phyloP scores from a whole-genome alignment of 2,797 vertebrate species.

The Kryptolebias ocellatus region DNA sequence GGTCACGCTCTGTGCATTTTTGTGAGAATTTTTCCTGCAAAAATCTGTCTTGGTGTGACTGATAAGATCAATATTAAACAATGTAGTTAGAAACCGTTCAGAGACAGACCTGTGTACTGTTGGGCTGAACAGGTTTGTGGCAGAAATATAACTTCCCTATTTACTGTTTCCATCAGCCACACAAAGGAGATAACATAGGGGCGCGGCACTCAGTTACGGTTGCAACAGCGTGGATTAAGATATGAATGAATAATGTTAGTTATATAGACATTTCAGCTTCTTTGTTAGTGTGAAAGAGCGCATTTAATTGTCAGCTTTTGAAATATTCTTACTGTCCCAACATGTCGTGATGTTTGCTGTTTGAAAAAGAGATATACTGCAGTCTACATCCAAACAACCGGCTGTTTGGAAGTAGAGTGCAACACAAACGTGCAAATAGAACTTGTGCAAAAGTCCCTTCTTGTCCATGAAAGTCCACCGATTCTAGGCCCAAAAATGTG shows the following conservation, averaged over 20 bases:
- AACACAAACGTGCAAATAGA: too few species aligned
- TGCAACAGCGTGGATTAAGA: not conserved
- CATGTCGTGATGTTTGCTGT: not conserved
- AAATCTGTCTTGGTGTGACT: not conserved
- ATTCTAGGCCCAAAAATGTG: too few species aligned
- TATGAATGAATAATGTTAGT: conserved; percentile 1
- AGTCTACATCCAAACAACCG: too few species aligned
- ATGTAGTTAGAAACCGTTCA: not conserved
- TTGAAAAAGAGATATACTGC: too few species aligned
- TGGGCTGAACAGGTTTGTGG: conserved; percentile 12
- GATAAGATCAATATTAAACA: not conserved
- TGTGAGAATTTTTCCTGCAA: not conserved
- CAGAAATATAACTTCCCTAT: conserved; percentile 3
- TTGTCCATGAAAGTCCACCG: too few species aligned
- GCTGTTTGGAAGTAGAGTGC: too few species aligned
- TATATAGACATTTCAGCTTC: not conserved
- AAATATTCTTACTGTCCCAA: not conserved
- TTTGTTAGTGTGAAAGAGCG: too few species aligned
- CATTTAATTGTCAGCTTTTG: too few species aligned
- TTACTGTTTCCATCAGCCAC: conserved; percentile 1
- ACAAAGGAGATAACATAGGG: conserved; percentile 1
- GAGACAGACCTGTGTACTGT: not conserved
- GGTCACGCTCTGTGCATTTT: not conserved
- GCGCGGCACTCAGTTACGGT: not conserved
- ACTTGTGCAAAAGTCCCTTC: too few species aligned